phyloP scores from a whole-genome alignment of 2,113 vertebrate species.

The Apteryx mantelli region DNA sequence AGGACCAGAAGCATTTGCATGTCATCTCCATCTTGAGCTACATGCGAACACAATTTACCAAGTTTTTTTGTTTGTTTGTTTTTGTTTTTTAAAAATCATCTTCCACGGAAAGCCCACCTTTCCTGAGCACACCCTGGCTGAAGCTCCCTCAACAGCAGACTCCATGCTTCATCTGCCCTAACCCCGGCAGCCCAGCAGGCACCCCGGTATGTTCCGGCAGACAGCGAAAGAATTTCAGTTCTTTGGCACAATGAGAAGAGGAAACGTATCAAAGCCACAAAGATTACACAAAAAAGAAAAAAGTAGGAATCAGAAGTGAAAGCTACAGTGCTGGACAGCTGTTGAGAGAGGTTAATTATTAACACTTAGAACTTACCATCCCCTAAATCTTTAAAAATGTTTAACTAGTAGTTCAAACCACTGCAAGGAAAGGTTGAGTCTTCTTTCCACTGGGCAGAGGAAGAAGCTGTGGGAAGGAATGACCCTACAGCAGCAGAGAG shows the following conservation, averaged over 20 bases:
- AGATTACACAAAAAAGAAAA: background rate
- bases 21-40: background rate
- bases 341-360: slow-evolving; percentile 45
- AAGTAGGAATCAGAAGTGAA: background rate
- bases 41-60: background rate
- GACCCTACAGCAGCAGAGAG: background rate
- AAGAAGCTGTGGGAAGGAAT: background rate
- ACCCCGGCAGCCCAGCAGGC: background rate
- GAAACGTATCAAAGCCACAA: background rate
- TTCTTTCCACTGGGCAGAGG: background rate
- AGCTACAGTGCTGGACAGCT: background rate
- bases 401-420: slow-evolving; percentile 39
- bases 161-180: background rate
- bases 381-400: slow-evolving; percentile 49
- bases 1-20: background rate
- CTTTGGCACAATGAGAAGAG: background rate
- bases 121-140: background rate
- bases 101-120: background rate
- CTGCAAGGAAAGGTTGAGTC: background rate
- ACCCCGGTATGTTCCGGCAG: background rate
- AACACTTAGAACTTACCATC: background rate
- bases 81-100: background rate
- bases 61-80: background rate
- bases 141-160: background rate
- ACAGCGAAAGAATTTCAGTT: background rate